These are phyloP conservation scores for Polypterus bichir DNA, from an alignment of 2,113 vertebrate genomes.

Conservation along the genomic window DNA sequence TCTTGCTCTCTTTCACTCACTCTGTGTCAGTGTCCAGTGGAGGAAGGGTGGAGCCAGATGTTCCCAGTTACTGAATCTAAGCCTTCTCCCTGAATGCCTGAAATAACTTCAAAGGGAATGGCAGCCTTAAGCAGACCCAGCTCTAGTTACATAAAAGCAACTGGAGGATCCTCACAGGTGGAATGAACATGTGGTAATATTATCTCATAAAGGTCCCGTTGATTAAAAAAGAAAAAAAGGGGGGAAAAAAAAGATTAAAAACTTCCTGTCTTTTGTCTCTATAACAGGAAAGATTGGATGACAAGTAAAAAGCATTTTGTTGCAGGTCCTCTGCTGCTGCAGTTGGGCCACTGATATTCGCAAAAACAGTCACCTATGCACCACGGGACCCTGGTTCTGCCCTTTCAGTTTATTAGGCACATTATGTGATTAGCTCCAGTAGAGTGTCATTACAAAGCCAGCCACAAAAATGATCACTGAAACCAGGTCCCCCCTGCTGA, in stretches of 20 bases:
- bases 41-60: not conserved
- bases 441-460: no score
- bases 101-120: constrained; percentile 63
- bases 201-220: constrained; percentile 49
- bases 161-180: constrained; percentile 59
- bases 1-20: no score
- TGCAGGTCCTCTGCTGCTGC: no score
- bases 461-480: no score
- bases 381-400: no score
- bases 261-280: constrained; percentile 43
- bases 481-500: no score
- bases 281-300: constrained; percentile 6
- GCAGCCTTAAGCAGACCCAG: constrained; percentile 45
- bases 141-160: constrained; percentile 53
- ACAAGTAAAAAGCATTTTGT: not conserved
- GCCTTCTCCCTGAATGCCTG: constrained; percentile 49
- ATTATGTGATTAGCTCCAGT: no score
- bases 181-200: constrained; percentile 48
- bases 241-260: constrained; percentile 25
- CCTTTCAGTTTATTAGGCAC: no score
- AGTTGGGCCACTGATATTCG: no score
- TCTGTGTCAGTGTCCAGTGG: no score
- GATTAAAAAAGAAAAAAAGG: constrained; percentile 12
- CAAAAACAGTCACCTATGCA: no score
- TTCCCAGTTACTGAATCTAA: constrained; percentile 15